Evolutionary conservation across 2,888 invertebrate genomes (phyloP).

Genomic region (Lasioglossum zephyrum): DNA sequence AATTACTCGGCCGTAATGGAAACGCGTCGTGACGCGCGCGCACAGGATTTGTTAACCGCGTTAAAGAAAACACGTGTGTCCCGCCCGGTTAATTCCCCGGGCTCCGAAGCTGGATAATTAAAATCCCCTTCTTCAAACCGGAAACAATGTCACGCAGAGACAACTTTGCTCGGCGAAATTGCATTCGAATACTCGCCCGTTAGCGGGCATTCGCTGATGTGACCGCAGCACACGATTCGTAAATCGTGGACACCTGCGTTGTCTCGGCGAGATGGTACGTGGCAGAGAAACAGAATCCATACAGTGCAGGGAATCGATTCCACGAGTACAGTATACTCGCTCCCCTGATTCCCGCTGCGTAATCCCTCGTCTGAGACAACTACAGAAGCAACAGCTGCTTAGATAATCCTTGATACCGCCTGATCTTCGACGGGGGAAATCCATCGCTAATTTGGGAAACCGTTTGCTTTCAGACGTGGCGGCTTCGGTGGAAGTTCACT

Average conservation of each 20-base stretch:
- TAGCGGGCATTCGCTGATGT: neutral
- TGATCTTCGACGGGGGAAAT: neutral
- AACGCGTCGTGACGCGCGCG: neutral
- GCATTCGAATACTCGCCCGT: neutral
- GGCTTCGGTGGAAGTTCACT: constrained; percentile 93
- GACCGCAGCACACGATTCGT: neutral
- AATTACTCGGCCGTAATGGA: constrained; percentile 27
- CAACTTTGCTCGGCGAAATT: neutral
- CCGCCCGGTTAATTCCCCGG: neutral
- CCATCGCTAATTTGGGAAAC: neutral
- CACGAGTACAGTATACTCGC: neutral
- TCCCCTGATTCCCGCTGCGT: neutral
- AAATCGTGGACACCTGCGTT: neutral
- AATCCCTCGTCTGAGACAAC: neutral
- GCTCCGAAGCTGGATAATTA: neutral
- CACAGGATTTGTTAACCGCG: constrained; percentile 16
- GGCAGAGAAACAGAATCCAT: neutral
- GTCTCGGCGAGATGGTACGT: neutral
- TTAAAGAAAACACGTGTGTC: constrained; percentile 19
- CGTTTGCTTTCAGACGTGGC: constrained; percentile 87
- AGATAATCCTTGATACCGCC: neutral
- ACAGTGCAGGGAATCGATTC: neutral
- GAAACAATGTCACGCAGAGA: neutral
- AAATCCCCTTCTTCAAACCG: constrained; percentile 1
- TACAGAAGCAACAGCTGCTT: neutral